phyloP scores from a whole-genome alignment of 2,888 invertebrate genomes.

The Cosmopolites sordidus region DNA sequence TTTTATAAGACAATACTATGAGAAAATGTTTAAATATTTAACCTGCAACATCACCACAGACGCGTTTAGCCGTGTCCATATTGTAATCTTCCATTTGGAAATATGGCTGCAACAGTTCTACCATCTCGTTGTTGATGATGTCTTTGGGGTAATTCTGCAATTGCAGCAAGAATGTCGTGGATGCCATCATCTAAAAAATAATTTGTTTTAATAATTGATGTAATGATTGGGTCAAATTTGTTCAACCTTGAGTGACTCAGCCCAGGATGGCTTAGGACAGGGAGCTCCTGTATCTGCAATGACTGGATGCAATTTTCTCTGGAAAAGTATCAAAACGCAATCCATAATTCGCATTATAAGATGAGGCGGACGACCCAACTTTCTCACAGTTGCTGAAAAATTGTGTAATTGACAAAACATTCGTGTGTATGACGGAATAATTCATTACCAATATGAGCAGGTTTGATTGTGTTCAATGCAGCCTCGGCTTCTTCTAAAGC shows the following conservation, averaged over 20 bases:
- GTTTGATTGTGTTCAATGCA: constrained; percentile 93
- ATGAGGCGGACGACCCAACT: constrained; percentile 92
- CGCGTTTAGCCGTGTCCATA: constrained; percentile 92
- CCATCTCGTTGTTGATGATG: constrained; percentile 95
- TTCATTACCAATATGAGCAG: constrained; percentile 79
- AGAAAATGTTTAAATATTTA: background rate
- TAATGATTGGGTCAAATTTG: background rate
- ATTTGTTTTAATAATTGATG: background rate
- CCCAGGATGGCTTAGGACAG: constrained; percentile 94
- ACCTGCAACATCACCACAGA: constrained; percentile 90
- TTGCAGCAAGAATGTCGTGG: constrained; percentile 85
- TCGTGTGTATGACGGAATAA: background rate
- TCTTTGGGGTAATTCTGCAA: constrained; percentile 95
- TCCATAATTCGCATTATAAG: constrained; percentile 98
- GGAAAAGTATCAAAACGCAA: constrained; percentile 88
- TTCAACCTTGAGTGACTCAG: constrained; percentile 77
- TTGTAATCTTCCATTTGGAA: constrained; percentile 96
- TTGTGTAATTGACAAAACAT: background rate
- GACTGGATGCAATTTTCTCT: constrained; percentile 78
- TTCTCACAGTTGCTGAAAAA: constrained; percentile 73
- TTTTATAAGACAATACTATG: background rate
- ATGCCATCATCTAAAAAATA: constrained; percentile 81
- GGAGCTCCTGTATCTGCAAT: constrained; percentile 75
- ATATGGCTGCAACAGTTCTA: constrained; percentile 86
- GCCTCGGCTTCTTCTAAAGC: constrained; percentile 93